These are phyloP conservation scores for Trididemnum miniatum DNA, from an alignment of 23 tunicate genomes.

Conservation along the genomic window DNA sequence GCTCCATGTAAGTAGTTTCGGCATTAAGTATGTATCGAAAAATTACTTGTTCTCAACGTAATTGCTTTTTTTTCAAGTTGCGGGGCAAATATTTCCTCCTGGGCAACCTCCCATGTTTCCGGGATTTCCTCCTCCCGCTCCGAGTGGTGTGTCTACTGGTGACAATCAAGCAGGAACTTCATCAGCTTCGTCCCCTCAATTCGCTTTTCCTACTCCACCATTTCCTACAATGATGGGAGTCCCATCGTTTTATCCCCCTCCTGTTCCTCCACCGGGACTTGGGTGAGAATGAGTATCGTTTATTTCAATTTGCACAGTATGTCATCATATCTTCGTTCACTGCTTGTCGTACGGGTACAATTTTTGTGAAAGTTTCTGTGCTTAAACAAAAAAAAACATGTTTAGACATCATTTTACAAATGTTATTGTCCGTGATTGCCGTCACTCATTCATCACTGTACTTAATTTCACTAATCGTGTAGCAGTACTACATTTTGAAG, in stretches of 20 bases:
- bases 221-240: constrained; percentile 32
- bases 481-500: too few relatives aligned
- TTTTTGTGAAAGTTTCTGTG: too few relatives aligned
- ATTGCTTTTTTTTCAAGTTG: too few relatives aligned
- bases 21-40: background rate
- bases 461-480: too few relatives aligned
- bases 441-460: too few relatives aligned
- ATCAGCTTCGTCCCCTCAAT: background rate
- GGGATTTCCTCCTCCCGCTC: background rate
- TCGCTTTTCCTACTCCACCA: constrained; percentile 26
- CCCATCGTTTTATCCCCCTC: constrained; percentile 65
- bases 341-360: too few relatives aligned
- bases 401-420: too few relatives aligned
- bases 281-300: constrained; percentile 28
- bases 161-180: background rate
- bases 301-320: too few relatives aligned
- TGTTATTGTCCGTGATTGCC: too few relatives aligned
- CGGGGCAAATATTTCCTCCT: constrained; percentile 52
- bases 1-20: constrained; percentile 3
- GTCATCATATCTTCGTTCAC: too few relatives aligned
- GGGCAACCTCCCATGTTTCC: constrained; percentile 22
- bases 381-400: too few relatives aligned
- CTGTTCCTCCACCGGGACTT: constrained; percentile 58
- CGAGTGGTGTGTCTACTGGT: constrained; percentile 2
- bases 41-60: background rate